Conservation (phyloP, 2,888 invertebrate genomes). For the Torymus aiolomorphi region DNA sequence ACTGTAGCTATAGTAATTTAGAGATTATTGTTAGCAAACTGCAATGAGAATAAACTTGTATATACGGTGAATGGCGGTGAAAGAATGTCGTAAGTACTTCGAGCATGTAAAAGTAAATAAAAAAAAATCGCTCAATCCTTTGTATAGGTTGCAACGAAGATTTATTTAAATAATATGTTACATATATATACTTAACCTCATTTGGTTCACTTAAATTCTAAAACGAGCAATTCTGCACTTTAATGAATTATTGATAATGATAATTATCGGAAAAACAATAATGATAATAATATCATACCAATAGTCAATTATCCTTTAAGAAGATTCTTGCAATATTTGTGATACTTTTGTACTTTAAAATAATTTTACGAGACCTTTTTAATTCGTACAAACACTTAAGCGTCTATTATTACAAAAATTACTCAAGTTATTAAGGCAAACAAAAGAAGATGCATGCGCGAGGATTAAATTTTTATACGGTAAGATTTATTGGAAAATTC, state of each 20-base stretch:
- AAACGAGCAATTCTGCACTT: constrained; percentile 20
- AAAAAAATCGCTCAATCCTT: constrained; percentile 55
- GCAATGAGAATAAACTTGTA: constrained; percentile 66
- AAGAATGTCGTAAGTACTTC: constrained; percentile 71
- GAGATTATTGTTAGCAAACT: constrained; percentile 63
- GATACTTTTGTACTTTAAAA: constrained; percentile 45
- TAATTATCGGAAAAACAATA: constrained; percentile 28
- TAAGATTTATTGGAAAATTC: constrained; percentile 20
- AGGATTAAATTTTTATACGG: background rate
- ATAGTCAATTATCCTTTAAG: constrained; percentile 47
- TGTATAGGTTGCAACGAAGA: constrained; percentile 69
- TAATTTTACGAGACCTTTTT: constrained; percentile 22
- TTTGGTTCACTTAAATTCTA: constrained; percentile 48
- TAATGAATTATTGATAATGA: background rate
- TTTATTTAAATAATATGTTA: constrained; percentile 37
- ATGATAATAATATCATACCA: constrained; percentile 15
- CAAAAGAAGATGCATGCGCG: constrained; percentile 2
- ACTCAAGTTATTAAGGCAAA: background rate
- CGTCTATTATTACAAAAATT: background rate
- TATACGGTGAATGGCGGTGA: constrained; percentile 64
- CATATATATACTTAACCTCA: constrained; percentile 11
- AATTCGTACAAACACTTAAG: constrained; percentile 28
- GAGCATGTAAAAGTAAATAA: constrained; percentile 54
- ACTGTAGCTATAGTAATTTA: constrained; percentile 63
- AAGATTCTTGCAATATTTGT: constrained; percentile 24